phyloP scores from a whole-genome alignment of 1,140 invertebrate species.

The Venustaconcha ellipsiformis region DNA sequence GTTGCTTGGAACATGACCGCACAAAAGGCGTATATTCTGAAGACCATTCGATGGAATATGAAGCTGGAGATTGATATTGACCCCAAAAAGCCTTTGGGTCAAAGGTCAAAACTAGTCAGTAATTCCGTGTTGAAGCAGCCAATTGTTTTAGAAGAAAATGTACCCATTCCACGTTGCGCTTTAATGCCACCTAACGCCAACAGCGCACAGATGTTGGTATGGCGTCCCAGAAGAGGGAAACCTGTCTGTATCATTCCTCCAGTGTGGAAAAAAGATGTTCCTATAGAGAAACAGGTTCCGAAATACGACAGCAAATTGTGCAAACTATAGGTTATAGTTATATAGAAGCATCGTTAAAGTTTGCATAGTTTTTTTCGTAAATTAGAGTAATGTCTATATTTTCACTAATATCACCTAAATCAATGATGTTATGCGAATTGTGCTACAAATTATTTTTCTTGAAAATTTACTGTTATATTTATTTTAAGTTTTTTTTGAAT shows the following conservation, averaged over 20 bases:
- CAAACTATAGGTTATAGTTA: conserved; percentile 40
- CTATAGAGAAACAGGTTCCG: conserved; percentile 44
- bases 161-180: conserved; percentile 63
- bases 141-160: conserved; percentile 56
- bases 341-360: no score
- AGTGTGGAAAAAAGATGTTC: conserved; percentile 58
- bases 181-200: conserved; percentile 69
- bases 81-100: conserved; percentile 53
- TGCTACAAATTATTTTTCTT: no score
- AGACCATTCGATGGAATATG: conserved; percentile 67
- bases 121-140: conserved; percentile 59
- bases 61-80: conserved; percentile 65
- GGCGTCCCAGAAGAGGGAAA: conserved; percentile 59
- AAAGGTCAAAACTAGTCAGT: conserved; percentile 59
- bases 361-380: no score
- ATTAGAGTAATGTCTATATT: no score
- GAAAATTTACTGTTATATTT: no score
- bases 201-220: conserved; percentile 67
- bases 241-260: conserved; percentile 59
- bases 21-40: conserved; percentile 62
- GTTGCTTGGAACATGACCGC: conserved; percentile 65
- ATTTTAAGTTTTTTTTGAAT: no score
- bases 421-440: no score
- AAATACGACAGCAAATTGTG: conserved; percentile 48
- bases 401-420: no score